These are phyloP conservation scores for Lagocephalus sceleratus DNA, from an alignment of 2,797 vertebrate species.

Conservation along the genomic window DNA sequence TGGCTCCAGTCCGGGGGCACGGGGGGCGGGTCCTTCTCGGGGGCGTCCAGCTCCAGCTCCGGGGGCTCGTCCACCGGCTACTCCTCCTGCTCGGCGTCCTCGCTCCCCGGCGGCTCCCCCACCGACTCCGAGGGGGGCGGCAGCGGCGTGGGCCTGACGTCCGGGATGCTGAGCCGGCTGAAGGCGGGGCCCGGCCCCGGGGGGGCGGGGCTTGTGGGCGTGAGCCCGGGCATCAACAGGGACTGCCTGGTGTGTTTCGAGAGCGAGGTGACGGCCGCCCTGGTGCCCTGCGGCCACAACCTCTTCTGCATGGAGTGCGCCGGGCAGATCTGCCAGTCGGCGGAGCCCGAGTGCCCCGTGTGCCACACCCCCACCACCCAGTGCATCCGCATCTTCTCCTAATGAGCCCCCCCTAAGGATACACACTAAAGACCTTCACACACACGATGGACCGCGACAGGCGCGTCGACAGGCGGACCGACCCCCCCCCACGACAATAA, in stretches of 20 bases:
- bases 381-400: constrained; percentile 98
- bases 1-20: constrained; percentile 84
- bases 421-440: constrained; percentile 66
- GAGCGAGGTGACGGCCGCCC: constrained; percentile 90
- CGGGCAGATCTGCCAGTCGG: constrained; percentile 89
- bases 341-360: constrained; percentile 89
- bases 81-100: constrained; percentile 85
- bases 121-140: constrained; percentile 84
- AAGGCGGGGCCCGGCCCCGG: constrained; percentile 63
- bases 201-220: constrained; percentile 57
- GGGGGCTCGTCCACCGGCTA: constrained; percentile 83
- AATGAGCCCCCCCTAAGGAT: constrained; percentile 66
- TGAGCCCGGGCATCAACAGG: constrained; percentile 66
- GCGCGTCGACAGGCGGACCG: constrained; percentile 72
- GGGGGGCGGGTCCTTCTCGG: constrained; percentile 81
- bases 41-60: constrained; percentile 77
- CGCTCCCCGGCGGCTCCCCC: constrained; percentile 84
- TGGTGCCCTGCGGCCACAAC: constrained; percentile 96
- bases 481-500: too few relatives aligned
- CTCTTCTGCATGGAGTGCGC: constrained; percentile 99
- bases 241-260: constrained; percentile 95
- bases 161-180: constrained; percentile 74
- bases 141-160: constrained; percentile 71
- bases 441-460: constrained; percentile 66
- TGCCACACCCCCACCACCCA: constrained; percentile 92